Evolutionary conservation across 30 jellyfish, hydroid and myxozoan species (phyloP).

Genomic region (Aurelia sp.): DNA sequence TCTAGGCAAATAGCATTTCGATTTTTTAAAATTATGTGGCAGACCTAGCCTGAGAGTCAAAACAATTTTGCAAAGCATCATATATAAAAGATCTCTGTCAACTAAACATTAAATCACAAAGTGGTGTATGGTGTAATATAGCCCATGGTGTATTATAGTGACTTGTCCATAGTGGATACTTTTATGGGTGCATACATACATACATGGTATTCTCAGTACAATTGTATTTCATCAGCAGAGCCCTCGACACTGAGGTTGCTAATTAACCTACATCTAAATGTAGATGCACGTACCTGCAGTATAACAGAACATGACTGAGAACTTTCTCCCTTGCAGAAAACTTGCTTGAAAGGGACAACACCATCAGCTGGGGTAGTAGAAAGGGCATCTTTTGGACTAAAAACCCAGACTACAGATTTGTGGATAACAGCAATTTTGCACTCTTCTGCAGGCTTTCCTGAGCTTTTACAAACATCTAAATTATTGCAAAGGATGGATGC

Average conservation of each 20-base stretch:
- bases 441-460: conserved; percentile 57
- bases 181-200: no score
- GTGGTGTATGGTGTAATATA: no score
- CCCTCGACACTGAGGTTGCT: no score
- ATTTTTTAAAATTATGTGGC: no score
- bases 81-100: background rate
- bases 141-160: background rate
- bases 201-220: no score
- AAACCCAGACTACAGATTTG: conserved; percentile 94
- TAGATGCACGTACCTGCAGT: conserved; percentile 87
- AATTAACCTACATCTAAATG: no score
- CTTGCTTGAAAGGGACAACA: conserved; percentile 74
- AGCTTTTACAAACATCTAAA: conserved; percentile 65
- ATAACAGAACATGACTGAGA: conserved; percentile 76
- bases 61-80: background rate
- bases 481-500: conserved; percentile 93
- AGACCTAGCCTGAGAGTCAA: no score
- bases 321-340: conserved; percentile 94
- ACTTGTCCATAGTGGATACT: background rate
- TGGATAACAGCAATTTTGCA: conserved; percentile 83
- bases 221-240: no score
- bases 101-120: background rate
- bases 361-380: conserved; percentile 40
- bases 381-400: conserved; percentile 66
- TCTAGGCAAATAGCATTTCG: no score